Base-by-base conservation (phyloP, 30 jellyfish, hydroid and myxozoan genomes). In the Phacellophora camtschatica region DNA sequence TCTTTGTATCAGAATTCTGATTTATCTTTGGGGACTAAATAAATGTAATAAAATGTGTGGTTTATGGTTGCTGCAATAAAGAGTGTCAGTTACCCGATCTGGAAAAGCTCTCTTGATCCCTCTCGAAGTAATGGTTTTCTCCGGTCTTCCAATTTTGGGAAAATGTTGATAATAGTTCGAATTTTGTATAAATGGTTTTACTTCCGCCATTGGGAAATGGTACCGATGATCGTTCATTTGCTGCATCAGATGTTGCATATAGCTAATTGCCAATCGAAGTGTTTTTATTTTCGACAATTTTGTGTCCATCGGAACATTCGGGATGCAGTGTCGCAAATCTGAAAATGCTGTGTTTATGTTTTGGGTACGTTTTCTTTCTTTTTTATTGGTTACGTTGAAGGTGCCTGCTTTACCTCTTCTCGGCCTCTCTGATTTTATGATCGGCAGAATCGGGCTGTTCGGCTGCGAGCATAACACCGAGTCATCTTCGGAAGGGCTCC, bases 251-350 rank as follows among this genome's bases (percentile, higher is more conserved):
- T 75, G 85, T 62, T 75, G 97, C 5, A 88, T 88, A 58, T 88
- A 88, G 71, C 95, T 88, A 7, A 81, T 88, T 15, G 97, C 97
- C 73, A 88, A 71, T 12, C 97, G 73, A 30, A 88, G 64, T 6
- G 95, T 88, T 54, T 88, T 81, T 29, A 88, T 88, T 51, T 88
- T 88, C 20, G 97, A 88, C 43, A 88, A 50, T 53, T 88, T 88
- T 23, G 97, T 88, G 70, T 88, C 97, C 16, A 35, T 30, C 7
- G 97, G 91, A 19, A 88, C 94, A 59, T 88, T 88, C 22, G 97
- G 97, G 27, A 88, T 88, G 72, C 97, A 88, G 7, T 81, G 83
- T 33, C 97, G 87, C 2, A 88, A 74, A 45, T 81, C 95, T 8
- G 97, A 91, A 74, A 88, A 88, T 4, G 95, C 97, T 0, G 85